Evolutionary conservation across 2,113 vertebrate species (phyloP).

Genomic region (Dolichotis patagonum): DNA sequence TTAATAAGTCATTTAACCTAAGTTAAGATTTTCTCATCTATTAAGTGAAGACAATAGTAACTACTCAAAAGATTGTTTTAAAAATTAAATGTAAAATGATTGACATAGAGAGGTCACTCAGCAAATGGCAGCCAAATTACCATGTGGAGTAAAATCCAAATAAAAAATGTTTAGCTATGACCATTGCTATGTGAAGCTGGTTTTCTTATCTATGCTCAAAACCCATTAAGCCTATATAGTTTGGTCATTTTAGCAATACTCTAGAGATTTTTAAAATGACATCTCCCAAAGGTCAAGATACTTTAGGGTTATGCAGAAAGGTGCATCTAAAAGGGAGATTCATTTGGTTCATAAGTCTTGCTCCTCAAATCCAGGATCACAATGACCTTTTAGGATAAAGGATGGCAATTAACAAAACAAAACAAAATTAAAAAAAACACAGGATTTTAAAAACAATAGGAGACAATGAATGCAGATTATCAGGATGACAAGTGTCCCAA

Average conservation of each 20-base stretch:
- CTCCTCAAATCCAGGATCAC: slow-evolving; percentile 48
- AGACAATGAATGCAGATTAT: slow-evolving; percentile 43
- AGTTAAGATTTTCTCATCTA: slow-evolving; percentile 31
- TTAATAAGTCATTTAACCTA: slow-evolving; percentile 41
- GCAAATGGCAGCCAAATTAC: slow-evolving; percentile 35
- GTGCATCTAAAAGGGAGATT: slow-evolving; percentile 55
- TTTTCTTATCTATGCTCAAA: slow-evolving; percentile 49
- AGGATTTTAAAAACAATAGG: neutral
- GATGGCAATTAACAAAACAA: neutral
- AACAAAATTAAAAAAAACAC: neutral
- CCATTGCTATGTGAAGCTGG: slow-evolving; percentile 22
- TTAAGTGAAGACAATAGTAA: slow-evolving; percentile 53
- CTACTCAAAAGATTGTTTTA: slow-evolving; percentile 43
- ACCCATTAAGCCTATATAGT: slow-evolving; percentile 66
- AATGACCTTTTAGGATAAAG: slow-evolving; percentile 18
- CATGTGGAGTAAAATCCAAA: slow-evolving; percentile 3
- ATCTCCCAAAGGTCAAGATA: slow-evolving; percentile 65
- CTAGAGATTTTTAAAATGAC: slow-evolving; percentile 41
- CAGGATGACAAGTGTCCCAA: slow-evolving; percentile 42
- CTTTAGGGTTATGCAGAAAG: slow-evolving; percentile 38
- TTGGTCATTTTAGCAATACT: slow-evolving; percentile 62
- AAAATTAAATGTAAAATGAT: slow-evolving; percentile 58
- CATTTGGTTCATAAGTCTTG: slow-evolving; percentile 54
- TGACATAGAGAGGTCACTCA: slow-evolving; percentile 25
- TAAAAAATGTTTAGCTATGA: slow-evolving; percentile 31